Conservation (phyloP, 2,888 invertebrate genomes). For the Taenaris catops region DNA sequence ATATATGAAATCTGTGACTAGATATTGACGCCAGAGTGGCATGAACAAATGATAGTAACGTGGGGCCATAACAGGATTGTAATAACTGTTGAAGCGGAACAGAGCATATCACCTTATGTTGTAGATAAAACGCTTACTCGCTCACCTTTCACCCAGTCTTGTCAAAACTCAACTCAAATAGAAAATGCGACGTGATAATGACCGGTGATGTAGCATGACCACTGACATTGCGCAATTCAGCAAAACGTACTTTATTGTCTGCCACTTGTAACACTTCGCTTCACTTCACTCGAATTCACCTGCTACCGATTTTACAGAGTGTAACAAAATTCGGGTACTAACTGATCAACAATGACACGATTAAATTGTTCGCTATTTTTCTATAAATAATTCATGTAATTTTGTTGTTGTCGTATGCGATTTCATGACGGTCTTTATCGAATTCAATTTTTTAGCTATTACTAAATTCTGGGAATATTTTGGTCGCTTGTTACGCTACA, state of each 20-base stretch:
- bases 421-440: too few species aligned
- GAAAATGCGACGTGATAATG: constrained; percentile 30
- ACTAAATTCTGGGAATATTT: too few species aligned
- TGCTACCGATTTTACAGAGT: constrained; percentile 9
- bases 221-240: constrained; percentile 32
- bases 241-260: constrained; percentile 17
- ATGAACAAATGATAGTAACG: constrained; percentile 1
- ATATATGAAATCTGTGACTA: constrained; percentile 12
- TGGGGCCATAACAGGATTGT: neutral
- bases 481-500: too few species aligned
- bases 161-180: constrained; percentile 28
- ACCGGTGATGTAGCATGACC: constrained; percentile 34
- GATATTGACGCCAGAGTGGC: neutral
- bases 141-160: constrained; percentile 27
- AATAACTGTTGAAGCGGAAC: constrained; percentile 13
- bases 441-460: too few species aligned
- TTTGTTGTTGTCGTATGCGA: too few species aligned
- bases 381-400: too few species aligned
- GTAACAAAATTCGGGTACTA: neutral
- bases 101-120: constrained; percentile 3
- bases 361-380: too few species aligned
- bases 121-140: constrained; percentile 7
- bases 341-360: constrained; percentile 3
- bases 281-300: constrained; percentile 18
- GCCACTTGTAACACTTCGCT: constrained; percentile 17